phyloP scores from a whole-genome alignment of 2,888 invertebrate species.

The Nesidiocoris tenuis region DNA sequence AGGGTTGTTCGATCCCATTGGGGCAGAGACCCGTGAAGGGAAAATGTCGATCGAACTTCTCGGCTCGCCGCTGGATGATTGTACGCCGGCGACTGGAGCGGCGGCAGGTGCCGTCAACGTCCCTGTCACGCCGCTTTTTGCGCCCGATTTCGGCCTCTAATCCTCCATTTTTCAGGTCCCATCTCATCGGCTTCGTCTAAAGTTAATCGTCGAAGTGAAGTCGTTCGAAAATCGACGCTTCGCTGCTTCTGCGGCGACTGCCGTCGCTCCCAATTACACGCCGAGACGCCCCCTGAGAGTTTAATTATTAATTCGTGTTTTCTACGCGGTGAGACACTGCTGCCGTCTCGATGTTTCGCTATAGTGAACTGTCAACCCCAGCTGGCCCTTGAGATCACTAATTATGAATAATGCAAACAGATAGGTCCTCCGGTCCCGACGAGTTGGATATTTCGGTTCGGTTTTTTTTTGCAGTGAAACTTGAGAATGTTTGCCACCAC shows the following conservation, averaged over 20 bases:
- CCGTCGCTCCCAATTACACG: constrained; percentile 31
- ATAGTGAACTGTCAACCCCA: constrained; percentile 24
- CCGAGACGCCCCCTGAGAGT: constrained; percentile 24
- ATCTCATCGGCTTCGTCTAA: not conserved
- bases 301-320: constrained; percentile 37
- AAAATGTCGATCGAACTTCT: constrained; percentile 6
- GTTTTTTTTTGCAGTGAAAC: constrained; percentile 17
- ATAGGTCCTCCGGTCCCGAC: not conserved
- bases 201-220: not conserved
- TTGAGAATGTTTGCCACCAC: constrained; percentile 21
- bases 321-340: constrained; percentile 12
- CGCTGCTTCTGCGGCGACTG: constrained; percentile 14
- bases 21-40: constrained; percentile 28
- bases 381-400: constrained; percentile 3
- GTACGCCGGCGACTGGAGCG: constrained; percentile 6
- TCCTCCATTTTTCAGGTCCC: not conserved
- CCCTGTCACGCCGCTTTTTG: not conserved
- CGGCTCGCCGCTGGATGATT: constrained; percentile 27
- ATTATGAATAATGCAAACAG: constrained; percentile 37
- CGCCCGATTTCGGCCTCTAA: not conserved
- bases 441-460: not conserved
- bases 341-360: constrained; percentile 13
- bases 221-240: constrained; percentile 11
- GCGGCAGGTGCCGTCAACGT: constrained; percentile 26
- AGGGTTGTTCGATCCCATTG: constrained; percentile 23